Evolutionary conservation across 2,113 vertebrate species (phyloP).

Genomic region (Kryptolebias marmoratus): DNA sequence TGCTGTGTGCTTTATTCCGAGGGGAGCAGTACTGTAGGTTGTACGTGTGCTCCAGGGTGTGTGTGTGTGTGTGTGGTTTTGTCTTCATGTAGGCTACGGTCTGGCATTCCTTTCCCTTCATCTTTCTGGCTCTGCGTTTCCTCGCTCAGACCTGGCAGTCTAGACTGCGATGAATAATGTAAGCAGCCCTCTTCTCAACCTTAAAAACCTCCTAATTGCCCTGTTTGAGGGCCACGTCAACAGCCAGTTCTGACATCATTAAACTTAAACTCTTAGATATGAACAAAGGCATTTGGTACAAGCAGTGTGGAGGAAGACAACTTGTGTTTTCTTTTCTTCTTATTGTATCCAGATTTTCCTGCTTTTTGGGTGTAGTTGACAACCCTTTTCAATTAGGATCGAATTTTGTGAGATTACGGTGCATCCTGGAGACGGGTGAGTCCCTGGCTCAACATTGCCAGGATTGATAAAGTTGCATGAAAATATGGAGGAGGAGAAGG

Average conservation of each 20-base stretch:
- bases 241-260: constrained; percentile 59
- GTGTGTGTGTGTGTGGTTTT: constrained; percentile 10
- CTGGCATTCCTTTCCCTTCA: constrained; percentile 52
- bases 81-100: constrained; percentile 40
- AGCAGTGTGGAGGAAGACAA: neutral
- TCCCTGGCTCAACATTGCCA: constrained; percentile 4
- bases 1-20: constrained; percentile 19
- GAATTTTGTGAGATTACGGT: constrained; percentile 12
- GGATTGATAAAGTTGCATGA: neutral
- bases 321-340: constrained; percentile 10
- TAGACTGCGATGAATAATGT: constrained; percentile 77
- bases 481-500: neutral
- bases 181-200: constrained; percentile 57
- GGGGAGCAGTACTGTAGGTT: constrained; percentile 22
- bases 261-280: constrained; percentile 53
- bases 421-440: neutral
- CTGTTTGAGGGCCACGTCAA: constrained; percentile 69
- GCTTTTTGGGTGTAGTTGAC: neutral
- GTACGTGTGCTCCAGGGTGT: constrained; percentile 32
- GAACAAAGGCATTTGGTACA: constrained; percentile 46
- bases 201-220: constrained; percentile 61
- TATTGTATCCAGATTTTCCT: neutral
- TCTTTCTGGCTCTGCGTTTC: constrained; percentile 70
- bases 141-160: constrained; percentile 58
- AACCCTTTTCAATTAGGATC: constrained; percentile 1